phyloP scores from a whole-genome alignment of 1,140 invertebrate genomes.

The Drosophila athabasca region DNA sequence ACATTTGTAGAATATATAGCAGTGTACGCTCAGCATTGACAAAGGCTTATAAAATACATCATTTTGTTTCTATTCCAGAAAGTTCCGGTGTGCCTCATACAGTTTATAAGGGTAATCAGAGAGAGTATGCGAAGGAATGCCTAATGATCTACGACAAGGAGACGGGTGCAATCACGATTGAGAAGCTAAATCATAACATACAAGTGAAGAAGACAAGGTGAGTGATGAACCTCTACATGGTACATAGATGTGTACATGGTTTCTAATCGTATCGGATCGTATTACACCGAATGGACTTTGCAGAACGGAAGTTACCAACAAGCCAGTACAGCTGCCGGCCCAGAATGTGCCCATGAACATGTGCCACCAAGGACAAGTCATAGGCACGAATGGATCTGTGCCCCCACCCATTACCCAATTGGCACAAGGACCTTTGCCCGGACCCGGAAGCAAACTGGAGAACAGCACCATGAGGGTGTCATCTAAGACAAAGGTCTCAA shows the following conservation, averaged over 20 bases:
- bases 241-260: no score
- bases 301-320: slow-evolving; percentile 76
- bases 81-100: slow-evolving; percentile 94
- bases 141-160: slow-evolving; percentile 95
- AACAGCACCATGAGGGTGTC: slow-evolving; percentile 80
- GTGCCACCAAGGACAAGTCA: slow-evolving; percentile 14
- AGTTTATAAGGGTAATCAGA: slow-evolving; percentile 96
- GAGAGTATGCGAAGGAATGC: slow-evolving; percentile 96
- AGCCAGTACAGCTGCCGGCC: slow-evolving; percentile 70
- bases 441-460: slow-evolving; percentile 66
- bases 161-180: slow-evolving; percentile 96
- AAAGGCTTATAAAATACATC: slow-evolving; percentile 2
- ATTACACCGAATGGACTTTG: slow-evolving; percentile 2
- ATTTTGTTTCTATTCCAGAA: slow-evolving; percentile 55
- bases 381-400: slow-evolving; percentile 26
- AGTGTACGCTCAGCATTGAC: no score
- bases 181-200: slow-evolving; percentile 95
- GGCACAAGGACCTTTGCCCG: slow-evolving; percentile 44
- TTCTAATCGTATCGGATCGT: neutral
- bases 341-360: slow-evolving; percentile 40
- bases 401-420: slow-evolving; percentile 20
- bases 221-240: slow-evolving; percentile 5
- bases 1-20: no score
- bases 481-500: slow-evolving; percentile 83
- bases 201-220: slow-evolving; percentile 97